Percentiles rank a stretch among this genome's conserved stretches.
Conservation (phyloP, 2,113 vertebrate genomes). For the Lates calcarifer region DNA sequence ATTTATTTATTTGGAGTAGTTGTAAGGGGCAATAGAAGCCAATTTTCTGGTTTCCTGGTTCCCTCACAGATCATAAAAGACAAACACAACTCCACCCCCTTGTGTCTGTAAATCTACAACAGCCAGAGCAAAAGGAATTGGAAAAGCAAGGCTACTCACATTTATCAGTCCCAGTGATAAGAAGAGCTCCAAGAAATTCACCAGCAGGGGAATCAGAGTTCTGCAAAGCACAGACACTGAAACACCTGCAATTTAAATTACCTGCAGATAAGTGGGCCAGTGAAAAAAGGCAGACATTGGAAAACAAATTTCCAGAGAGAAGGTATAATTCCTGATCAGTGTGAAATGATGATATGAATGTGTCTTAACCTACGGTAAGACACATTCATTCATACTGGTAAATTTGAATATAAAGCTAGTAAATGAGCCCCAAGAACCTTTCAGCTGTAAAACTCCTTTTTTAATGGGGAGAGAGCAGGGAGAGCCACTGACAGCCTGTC, state of each 20-base stretch:
- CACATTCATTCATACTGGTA: no score
- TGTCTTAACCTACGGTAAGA: not conserved
- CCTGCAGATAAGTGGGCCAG: not conserved
- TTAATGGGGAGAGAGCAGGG: not conserved
- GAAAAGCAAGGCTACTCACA: slow-evolving; percentile 13
- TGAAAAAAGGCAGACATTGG: not conserved
- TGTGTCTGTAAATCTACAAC: not conserved
- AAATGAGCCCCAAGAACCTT: not conserved
- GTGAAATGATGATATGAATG: not conserved
- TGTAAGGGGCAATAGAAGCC: slow-evolving; percentile 25
- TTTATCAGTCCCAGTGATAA: slow-evolving; percentile 44
- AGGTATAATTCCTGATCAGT: slow-evolving; percentile 1
- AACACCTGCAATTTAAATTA: slow-evolving; percentile 23
- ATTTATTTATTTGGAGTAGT: not conserved
- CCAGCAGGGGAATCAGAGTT: slow-evolving; percentile 10
- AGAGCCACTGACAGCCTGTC: slow-evolving; percentile 8
- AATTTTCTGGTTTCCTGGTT: slow-evolving; percentile 35
- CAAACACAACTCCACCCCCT: slow-evolving; percentile 34
- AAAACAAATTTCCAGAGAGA: not conserved
- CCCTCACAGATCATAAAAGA: slow-evolving; percentile 33
- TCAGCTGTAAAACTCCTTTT: not conserved
- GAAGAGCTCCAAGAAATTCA: slow-evolving; percentile 19
- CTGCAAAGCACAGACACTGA: not conserved
- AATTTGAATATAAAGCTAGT: not conserved
- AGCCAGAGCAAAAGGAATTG: slow-evolving; percentile 9